A percentile compares a stretch with the other conserved stretches of the same genome.
phyloP scores from a whole-genome alignment of 2,888 invertebrate genomes.

The Urechis unicinctus region DNA sequence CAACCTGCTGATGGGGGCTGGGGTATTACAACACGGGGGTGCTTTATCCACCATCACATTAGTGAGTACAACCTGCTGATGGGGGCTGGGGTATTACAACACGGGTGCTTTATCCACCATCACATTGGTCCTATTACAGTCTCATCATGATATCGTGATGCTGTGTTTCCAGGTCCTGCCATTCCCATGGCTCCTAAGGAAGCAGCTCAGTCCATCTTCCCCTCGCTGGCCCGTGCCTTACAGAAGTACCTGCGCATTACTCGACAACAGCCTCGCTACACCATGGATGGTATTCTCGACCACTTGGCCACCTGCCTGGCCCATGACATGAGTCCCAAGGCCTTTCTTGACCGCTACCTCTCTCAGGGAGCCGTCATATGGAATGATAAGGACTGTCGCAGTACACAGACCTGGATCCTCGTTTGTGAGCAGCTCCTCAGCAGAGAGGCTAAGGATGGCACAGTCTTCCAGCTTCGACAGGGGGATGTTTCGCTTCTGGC shows the following conservation, averaged over 20 bases:
- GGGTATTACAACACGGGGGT: no score
- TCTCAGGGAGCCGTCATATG: slow-evolving; percentile 58
- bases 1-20: no score
- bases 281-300: slow-evolving; percentile 83
- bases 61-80: no score
- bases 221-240: slow-evolving; percentile 88
- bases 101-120: no score
- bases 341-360: slow-evolving; percentile 89
- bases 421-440: slow-evolving; percentile 88
- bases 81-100: no score
- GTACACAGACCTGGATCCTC: slow-evolving; percentile 89
- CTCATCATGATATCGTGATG: no score
- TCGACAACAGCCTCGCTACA: slow-evolving; percentile 89
- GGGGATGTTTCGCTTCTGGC: slow-evolving; percentile 82
- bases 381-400: slow-evolving; percentile 36
- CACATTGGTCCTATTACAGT: no score
- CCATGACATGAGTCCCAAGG: slow-evolving; percentile 87
- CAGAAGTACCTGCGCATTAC: slow-evolving; percentile 95
- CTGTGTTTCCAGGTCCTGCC: slow-evolving; percentile 56
- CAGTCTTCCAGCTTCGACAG: slow-evolving; percentile 75
- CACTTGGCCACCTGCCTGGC: slow-evolving; percentile 87
- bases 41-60: no score
- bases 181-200: slow-evolving; percentile 88
- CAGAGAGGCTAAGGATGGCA: slow-evolving; percentile 73
- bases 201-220: slow-evolving; percentile 96